Percentiles rank a stretch among this genome's conserved stretches.
Evolutionary conservation across 2,113 vertebrate species (phyloP).

Genomic region (Dryoscopus gambensis): DNA sequence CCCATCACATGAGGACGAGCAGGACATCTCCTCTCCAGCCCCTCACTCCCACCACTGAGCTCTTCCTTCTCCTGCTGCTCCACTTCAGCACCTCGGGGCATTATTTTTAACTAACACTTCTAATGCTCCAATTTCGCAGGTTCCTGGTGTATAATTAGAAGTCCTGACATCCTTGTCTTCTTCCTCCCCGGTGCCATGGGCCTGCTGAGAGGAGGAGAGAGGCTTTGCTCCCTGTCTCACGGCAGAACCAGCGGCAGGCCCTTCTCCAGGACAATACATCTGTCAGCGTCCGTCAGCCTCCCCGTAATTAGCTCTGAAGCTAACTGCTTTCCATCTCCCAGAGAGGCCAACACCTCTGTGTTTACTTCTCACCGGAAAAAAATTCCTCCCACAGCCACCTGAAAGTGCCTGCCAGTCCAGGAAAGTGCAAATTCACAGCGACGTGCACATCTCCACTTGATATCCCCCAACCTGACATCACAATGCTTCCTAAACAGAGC

Average conservation of each 20-base stretch:
- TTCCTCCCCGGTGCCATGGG: not conserved
- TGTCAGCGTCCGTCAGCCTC: slow-evolving; percentile 19
- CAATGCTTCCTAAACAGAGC: not conserved
- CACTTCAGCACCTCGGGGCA: not conserved
- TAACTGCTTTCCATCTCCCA: slow-evolving; percentile 30
- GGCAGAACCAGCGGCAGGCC: not conserved
- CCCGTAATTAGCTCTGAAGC: slow-evolving; percentile 8
- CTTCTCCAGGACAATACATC: not conserved
- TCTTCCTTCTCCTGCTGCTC: not conserved
- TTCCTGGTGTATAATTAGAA: slow-evolving; percentile 45
- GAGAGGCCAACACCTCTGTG: slow-evolving; percentile 23
- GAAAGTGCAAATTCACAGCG: not conserved
- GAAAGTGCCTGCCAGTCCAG: not conserved
- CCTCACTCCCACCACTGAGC: not conserved
- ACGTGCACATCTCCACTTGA: not conserved
- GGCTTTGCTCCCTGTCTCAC: not conserved
- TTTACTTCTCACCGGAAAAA: not conserved
- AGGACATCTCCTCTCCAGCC: not conserved
- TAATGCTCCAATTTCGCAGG: not conserved
- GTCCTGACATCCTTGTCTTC: slow-evolving; percentile 45
- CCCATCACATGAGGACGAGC: rapidly evolving
- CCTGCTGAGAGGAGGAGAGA: not conserved
- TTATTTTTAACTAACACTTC: not conserved
- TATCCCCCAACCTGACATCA: not conserved
- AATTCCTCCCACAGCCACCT: not conserved